These are phyloP conservation scores for Mobula birostris DNA, from an alignment of 2,113 vertebrate species.

Conservation along the genomic window DNA sequence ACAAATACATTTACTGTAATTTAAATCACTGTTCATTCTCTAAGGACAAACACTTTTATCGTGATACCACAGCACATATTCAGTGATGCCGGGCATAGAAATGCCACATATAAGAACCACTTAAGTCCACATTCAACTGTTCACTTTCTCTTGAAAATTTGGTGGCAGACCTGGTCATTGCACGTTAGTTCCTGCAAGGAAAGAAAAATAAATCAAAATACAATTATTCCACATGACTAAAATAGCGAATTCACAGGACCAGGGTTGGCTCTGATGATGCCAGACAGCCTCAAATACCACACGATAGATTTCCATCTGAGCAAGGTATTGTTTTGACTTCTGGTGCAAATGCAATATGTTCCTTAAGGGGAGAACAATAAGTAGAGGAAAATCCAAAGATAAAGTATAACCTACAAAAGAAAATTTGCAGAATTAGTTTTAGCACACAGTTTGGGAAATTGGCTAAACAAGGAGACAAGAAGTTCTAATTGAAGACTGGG, in stretches of 20 bases:
- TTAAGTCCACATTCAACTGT: neutral
- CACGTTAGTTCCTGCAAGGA: slow-evolving; percentile 73
- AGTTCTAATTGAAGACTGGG: no score
- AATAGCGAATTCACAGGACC: neutral
- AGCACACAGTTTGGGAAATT: neutral
- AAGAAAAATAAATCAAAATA: slow-evolving; percentile 40
- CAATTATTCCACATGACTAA: neutral
- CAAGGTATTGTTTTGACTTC: neutral
- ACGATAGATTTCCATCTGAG: neutral
- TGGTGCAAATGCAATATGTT: neutral
- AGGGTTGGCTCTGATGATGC: neutral
- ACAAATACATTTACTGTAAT: neutral
- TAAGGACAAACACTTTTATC: neutral
- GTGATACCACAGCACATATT: neutral
- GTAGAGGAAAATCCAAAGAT: neutral
- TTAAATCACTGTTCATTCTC: neutral
- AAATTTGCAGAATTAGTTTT: neutral
- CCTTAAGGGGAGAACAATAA: no score
- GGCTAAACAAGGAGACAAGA: neutral
- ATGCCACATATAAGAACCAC: neutral
- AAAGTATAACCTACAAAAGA: neutral
- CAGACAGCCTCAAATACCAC: neutral
- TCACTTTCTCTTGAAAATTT: slow-evolving; percentile 71
- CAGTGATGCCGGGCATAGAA: neutral
- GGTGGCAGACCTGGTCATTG: slow-evolving; percentile 76